Base-by-base conservation (phyloP, 2,113 vertebrate species). In the Trichechus manatus region DNA sequence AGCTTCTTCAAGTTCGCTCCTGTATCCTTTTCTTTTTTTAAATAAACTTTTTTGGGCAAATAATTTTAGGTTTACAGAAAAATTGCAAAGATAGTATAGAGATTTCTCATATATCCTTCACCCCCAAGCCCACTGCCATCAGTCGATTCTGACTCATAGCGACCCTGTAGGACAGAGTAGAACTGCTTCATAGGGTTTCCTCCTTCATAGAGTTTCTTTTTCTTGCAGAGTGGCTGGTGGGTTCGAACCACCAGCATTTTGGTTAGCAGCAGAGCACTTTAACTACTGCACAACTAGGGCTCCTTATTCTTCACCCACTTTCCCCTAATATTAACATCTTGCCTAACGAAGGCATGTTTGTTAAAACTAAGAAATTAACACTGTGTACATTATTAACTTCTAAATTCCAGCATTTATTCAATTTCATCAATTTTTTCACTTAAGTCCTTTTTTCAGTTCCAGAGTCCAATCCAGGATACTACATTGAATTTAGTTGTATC, bases 51-150 rank as follows among this genome's bases (percentile, higher is more conserved):
- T 89, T 64, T 78, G 86, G 86, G 44, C 50, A 14, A 70, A 79
- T 36, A 50, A 44, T 84, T 93, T 80, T 56, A 50, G 22, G 89
- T 88, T 91, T 91, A 75, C 22, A 44, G 39, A 86, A 90, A 83
- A 70, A 22, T 53, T 74, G 2, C 27, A 47, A 44, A 56, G 31
- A 15, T 53, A 64, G 3, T 53, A 39, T 1, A 59, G 74, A 42
- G 42, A 87, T 22, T 68, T 91, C 23, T 4, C 7, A 1, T 59
- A 25, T 56, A 17, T 56, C 14, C 53, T 15, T 56, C 53, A 15
- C 53, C 53, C 53, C 13, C 53, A 56, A 56, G 53, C 53, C 53
- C 10, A 56, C 53, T 56, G 53, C 4, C 15, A 11, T 56, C 9
- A 56, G 53, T 56, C 15, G 14, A 17, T 56, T 56, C 11, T 56